Percentiles rank a stretch among this genome's conserved stretches.
Conservation (phyloP, 2,888 invertebrate species). For the Torymus aiolomorphi region DNA sequence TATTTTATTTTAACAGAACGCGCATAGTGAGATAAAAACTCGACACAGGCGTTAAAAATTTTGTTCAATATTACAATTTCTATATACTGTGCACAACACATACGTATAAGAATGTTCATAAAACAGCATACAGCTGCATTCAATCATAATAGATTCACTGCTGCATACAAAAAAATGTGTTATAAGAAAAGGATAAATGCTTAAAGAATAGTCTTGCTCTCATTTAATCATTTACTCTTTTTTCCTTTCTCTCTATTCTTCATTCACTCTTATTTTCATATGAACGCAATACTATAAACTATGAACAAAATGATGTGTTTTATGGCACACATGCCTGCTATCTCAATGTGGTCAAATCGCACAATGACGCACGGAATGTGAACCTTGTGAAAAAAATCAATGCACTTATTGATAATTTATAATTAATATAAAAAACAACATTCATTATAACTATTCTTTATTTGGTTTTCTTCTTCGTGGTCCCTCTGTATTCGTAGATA, state of each 20-base stretch:
- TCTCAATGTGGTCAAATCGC: conserved; percentile 22
- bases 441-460: conserved; percentile 67
- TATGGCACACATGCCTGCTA: conserved; percentile 33
- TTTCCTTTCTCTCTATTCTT: conserved; percentile 3
- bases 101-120: conserved; percentile 43
- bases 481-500: conserved; percentile 67
- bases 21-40: conserved; percentile 54
- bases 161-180: conserved; percentile 50
- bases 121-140: conserved; percentile 44
- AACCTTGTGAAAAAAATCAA: conserved; percentile 53
- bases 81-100: conserved; percentile 53
- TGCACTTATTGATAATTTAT: conserved; percentile 51
- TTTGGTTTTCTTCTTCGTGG: conserved; percentile 74
- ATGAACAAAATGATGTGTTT: conserved; percentile 48
- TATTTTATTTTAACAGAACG: conserved; percentile 57
- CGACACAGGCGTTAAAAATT: conserved; percentile 54
- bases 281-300: conserved; percentile 39
- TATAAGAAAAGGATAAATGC: conserved; percentile 48
- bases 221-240: conserved; percentile 10
- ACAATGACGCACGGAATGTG: conserved; percentile 53
- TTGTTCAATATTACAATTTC: conserved; percentile 55
- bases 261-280: conserved; percentile 16
- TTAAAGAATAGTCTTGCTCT: conserved; percentile 36
- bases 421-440: conserved; percentile 52
- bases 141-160: conserved; percentile 48